Conservation (phyloP, 2,888 invertebrate species). For the Pandemis heparana region DNA sequence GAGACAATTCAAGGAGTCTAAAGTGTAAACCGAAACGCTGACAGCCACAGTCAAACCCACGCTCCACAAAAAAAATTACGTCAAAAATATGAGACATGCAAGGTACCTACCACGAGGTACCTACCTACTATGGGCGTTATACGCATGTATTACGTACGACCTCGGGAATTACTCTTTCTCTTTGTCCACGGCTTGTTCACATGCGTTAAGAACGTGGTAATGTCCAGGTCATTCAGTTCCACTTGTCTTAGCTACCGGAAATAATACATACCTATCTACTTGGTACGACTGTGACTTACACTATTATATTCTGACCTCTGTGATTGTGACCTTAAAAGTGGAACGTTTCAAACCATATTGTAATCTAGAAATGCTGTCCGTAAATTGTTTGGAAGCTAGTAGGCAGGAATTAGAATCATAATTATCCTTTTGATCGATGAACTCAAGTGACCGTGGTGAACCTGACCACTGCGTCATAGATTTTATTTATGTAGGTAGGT, state of each 20-base stretch:
- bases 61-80: too few relatives aligned
- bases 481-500: background rate
- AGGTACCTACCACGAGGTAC: too few relatives aligned
- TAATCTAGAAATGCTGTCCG: background rate
- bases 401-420: background rate
- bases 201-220: background rate
- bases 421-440: background rate
- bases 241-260: conserved; percentile 2
- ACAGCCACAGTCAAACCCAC: too few relatives aligned
- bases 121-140: too few relatives aligned
- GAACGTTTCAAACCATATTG: background rate
- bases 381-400: background rate
- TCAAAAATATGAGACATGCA: background rate
- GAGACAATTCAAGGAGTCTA: too few relatives aligned
- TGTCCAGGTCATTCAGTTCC: background rate
- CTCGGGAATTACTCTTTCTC: background rate
- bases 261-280: background rate
- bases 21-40: too few relatives aligned
- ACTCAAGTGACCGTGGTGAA: too few relatives aligned
- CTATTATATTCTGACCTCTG: background rate
- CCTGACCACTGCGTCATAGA: too few relatives aligned
- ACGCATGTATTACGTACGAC: background rate
- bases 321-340: background rate
- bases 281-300: background rate
- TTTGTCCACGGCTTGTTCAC: background rate